phyloP scores from a whole-genome alignment of 1,140 invertebrate genomes.

The Brachionus koreanus region DNA sequence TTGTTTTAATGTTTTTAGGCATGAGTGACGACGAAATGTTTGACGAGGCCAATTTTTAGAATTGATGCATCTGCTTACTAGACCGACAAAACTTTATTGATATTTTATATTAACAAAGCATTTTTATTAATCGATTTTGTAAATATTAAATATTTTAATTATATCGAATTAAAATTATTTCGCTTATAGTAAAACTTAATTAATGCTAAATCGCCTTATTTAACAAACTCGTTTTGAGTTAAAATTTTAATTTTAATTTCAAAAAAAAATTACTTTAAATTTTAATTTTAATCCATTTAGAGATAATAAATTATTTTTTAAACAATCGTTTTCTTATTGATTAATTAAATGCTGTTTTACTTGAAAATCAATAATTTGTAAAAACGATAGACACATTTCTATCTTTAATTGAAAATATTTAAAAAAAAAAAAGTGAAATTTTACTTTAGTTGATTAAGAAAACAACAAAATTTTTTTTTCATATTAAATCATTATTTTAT shows the following conservation, averaged over 20 bases:
- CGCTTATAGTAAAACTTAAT: not conserved
- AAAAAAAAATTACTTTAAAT: not conserved
- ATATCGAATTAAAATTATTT: not conserved
- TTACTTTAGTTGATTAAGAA: no score
- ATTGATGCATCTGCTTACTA: not conserved
- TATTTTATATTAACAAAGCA: not conserved
- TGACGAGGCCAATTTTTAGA: not conserved
- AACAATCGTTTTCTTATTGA: not conserved
- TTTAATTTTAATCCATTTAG: not conserved
- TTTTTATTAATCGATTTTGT: not conserved
- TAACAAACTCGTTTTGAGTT: not conserved
- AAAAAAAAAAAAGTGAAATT: no score
- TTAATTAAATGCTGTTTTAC: no score
- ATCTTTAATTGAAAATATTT: no score
- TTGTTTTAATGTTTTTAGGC: not conserved
- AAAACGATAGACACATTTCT: no score
- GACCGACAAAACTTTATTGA: not conserved
- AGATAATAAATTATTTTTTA: not conserved
- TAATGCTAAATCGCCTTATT: conserved; percentile 1
- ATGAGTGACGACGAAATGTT: not conserved
- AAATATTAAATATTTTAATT: not conserved
- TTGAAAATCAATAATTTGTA: no score
- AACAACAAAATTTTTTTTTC: no score
- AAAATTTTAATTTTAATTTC: not conserved
- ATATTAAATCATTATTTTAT: no score